Evolutionary conservation across 2,888 invertebrate genomes (phyloP), one percentile per base, ranked within the genome.

Genomic region (Trilocha varians): DNA sequence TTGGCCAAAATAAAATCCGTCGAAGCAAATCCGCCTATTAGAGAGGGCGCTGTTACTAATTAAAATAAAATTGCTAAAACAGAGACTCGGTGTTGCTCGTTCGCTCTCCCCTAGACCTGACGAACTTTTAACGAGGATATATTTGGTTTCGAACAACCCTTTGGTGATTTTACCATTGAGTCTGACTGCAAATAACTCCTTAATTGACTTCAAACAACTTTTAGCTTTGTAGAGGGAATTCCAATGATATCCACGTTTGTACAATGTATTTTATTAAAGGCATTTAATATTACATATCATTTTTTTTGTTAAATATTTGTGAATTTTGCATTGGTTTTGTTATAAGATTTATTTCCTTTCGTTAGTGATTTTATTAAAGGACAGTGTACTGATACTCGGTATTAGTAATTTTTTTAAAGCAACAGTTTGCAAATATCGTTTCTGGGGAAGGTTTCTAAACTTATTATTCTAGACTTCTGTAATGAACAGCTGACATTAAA

Each of bases 101-200:
- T 57, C 62, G 53, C 63, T 57, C 59, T 55, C 65, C 60, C 68
- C 65, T 66, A 63, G 50, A 53, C 70, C 70, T 65, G 79, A 65
- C 78, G 71, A 85, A 84, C 82, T 85, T 84, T 85, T 85, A 85
- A 85, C 83, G 85, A 84, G 84, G 78, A 84, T 84, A 77, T 84
- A 82, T 84, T 83, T 78, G 82, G 77, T 78, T 83, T 78, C 75
- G 69, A 75, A 76, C 76, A 74, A 82, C 83, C 83, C 83, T 82
- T 85, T 83, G 78, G 79, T 80, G 76, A 83, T 79, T 83, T 78
- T 71, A 76, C 78, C 76, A 82, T 82, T 72, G 79, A 80, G 73
- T 78, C 78, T 71, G 74, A 70, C 78, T 79, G 79, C 78, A 79
- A 85, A 85, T 83, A 85, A 82, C 78, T 79, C 74, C 60, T 66